Evolutionary conservation across 2,113 vertebrate genomes (phyloP).

Genomic region (Otus sunia): DNA sequence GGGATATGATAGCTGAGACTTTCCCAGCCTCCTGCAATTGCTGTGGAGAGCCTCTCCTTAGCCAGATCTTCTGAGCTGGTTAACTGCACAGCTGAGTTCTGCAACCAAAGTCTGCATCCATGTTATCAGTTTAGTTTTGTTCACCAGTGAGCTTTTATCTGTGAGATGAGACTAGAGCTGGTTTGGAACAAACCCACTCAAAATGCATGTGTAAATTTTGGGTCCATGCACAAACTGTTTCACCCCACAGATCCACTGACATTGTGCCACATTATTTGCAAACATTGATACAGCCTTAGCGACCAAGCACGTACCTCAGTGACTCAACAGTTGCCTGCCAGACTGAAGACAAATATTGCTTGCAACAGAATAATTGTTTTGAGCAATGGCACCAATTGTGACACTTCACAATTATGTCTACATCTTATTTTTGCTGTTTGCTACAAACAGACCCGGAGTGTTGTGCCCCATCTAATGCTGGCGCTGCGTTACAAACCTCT

Average conservation of each 20-base stretch:
- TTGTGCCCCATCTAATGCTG: background rate
- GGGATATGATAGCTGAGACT: background rate
- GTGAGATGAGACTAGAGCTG: background rate
- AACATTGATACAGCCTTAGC: background rate
- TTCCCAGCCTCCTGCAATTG: background rate
- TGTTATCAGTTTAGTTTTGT: background rate
- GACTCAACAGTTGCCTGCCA: background rate
- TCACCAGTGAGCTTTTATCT: background rate
- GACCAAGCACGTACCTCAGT: fast-evolving
- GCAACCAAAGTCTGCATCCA: background rate
- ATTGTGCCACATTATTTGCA: background rate
- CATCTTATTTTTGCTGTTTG: background rate
- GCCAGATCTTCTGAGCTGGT: background rate
- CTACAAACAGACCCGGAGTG: background rate
- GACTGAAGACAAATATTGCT: background rate
- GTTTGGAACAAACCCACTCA: background rate
- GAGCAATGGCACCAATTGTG: background rate
- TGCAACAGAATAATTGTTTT: background rate
- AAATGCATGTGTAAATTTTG: background rate
- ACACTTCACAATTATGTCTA: background rate
- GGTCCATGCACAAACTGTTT: fast-evolving
- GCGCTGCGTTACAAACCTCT: background rate
- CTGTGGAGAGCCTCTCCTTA: background rate
- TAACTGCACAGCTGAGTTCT: background rate
- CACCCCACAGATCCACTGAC: background rate